A percentile compares a stretch with the other conserved stretches of the same genome.
These are phyloP conservation scores for Cheumatopsyche charites DNA, from an alignment of 1,140 invertebrate genomes.

Conservation along the genomic window DNA sequence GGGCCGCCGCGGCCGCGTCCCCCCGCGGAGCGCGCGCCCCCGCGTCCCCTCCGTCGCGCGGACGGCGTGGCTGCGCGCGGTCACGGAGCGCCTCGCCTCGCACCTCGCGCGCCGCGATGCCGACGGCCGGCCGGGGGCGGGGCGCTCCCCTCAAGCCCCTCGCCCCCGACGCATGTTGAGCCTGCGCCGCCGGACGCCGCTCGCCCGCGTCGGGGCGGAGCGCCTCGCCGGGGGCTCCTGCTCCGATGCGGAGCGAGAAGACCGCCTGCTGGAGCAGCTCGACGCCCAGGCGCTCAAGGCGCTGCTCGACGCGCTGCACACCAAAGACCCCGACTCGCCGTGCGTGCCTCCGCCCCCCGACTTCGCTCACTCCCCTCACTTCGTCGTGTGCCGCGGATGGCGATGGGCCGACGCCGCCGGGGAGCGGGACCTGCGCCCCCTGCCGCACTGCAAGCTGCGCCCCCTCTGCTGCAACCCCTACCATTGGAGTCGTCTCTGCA, in stretches of 20 bases:
- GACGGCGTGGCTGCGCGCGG: slow-evolving; percentile 5
- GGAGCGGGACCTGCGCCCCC: slow-evolving; percentile 68
- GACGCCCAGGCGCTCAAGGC: slow-evolving; percentile 45
- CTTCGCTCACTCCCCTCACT: slow-evolving; percentile 50
- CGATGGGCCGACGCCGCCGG: slow-evolving; percentile 73
- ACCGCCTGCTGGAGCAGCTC: background rate
- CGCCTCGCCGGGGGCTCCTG: no score
- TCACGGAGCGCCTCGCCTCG: background rate
- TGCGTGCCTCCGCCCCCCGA: slow-evolving; percentile 50
- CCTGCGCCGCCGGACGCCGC: slow-evolving; percentile 33
- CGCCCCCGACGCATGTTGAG: slow-evolving; percentile 1
- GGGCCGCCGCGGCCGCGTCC: background rate
- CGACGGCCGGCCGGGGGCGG: background rate
- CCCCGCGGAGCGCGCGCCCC: background rate
- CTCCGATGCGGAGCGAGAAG: slow-evolving; percentile 11
- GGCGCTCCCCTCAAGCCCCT: slow-evolving; percentile 24
- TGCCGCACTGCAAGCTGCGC: slow-evolving; percentile 68
- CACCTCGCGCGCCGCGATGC: background rate
- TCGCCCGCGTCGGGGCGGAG: background rate
- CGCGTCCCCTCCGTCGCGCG: background rate
- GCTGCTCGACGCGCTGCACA: slow-evolving; percentile 49
- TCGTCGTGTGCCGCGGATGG: slow-evolving; percentile 66
- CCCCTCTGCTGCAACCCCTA: slow-evolving; percentile 79
- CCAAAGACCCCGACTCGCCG: slow-evolving; percentile 51
- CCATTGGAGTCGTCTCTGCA: slow-evolving; percentile 79